Percentiles rank a stretch among this genome's conserved stretches.
Evolutionary conservation across 2,113 vertebrate genomes (phyloP).

Genomic region (Pristiophorus japonicus): DNA sequence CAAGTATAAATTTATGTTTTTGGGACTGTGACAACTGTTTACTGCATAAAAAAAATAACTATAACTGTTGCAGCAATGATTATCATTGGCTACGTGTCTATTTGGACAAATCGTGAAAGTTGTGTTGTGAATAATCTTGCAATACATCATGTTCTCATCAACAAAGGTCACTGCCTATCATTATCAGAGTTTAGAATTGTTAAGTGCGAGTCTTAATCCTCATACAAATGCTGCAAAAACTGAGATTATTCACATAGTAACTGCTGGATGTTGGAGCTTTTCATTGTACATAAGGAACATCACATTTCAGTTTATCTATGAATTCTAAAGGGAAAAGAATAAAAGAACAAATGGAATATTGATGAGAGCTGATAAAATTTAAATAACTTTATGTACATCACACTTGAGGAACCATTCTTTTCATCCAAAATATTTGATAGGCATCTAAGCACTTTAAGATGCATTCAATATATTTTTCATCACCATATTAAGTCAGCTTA

Average conservation of each 20-base stretch:
- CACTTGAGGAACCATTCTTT: not conserved
- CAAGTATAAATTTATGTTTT: not conserved
- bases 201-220: not conserved
- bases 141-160: not conserved
- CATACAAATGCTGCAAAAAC: not conserved
- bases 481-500: not conserved
- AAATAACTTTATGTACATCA: not conserved
- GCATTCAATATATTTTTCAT: not conserved
- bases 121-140: not conserved
- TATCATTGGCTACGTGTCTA: not conserved
- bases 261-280: not conserved
- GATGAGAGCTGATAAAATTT: not conserved
- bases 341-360: slow-evolving; percentile 2
- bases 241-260: not conserved
- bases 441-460: not conserved
- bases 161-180: not conserved
- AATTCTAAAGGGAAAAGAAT: not conserved
- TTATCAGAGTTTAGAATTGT: not conserved
- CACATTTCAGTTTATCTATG: not conserved
- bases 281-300: not conserved
- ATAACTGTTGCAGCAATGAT: not conserved
- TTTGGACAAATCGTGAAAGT: not conserved
- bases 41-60: not conserved
- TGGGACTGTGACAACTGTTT: not conserved
- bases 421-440: not conserved